phyloP scores from a whole-genome alignment of 2,797 vertebrate species.

The Leptodactylus fallax region DNA sequence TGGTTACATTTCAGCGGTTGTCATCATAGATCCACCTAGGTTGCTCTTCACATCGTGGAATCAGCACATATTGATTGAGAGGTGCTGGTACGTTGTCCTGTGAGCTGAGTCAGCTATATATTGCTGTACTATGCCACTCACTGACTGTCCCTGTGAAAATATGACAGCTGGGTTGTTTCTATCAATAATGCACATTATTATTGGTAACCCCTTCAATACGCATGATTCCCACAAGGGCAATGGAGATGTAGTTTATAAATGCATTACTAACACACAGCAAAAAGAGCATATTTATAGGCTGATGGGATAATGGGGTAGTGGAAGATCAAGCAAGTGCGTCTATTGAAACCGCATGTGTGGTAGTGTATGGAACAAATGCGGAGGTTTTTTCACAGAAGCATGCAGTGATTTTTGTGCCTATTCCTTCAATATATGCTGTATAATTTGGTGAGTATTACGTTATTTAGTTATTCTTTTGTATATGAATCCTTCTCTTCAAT shows the following conservation, averaged over 20 bases:
- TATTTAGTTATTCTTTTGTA: too few species aligned
- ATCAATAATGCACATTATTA: not conserved
- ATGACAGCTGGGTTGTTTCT: not conserved
- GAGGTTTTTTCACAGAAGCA: too few species aligned
- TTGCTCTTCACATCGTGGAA: not conserved
- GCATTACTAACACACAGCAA: not conserved
- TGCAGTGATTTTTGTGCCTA: too few species aligned
- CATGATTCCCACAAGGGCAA: not conserved
- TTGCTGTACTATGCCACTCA: not conserved
- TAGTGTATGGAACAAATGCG: too few species aligned
- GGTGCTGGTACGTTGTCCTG: not conserved
- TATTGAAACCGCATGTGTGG: too few species aligned
- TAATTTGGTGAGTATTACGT: too few species aligned
- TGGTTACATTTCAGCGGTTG: not conserved
- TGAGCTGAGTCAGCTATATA: slow-evolving; percentile 1
- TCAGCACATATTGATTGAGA: not conserved
- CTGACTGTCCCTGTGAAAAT: not conserved
- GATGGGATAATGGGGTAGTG: too few species aligned
- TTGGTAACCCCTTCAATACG: not conserved
- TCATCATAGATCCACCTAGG: not conserved
- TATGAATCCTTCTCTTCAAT: too few species aligned
- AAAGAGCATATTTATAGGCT: not conserved
- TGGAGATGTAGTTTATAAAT: not conserved
- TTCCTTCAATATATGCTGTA: too few species aligned
- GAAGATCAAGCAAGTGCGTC: too few species aligned